phyloP scores from a whole-genome alignment of 2,888 invertebrate genomes.

The Orchesellides sinensis region DNA sequence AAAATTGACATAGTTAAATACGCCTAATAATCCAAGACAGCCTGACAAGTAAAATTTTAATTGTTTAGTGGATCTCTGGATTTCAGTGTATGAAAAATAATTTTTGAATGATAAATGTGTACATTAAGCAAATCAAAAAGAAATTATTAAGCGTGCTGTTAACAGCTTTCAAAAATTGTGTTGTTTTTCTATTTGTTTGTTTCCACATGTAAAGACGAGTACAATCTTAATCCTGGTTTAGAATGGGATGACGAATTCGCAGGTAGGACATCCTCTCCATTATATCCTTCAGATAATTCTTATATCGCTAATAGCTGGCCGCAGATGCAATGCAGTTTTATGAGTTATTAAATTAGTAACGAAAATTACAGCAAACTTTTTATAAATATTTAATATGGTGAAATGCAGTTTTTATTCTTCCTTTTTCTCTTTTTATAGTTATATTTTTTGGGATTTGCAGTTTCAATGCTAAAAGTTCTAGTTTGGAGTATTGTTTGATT shows the following conservation, averaged over 20 bases:
- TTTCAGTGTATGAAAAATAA: not conserved
- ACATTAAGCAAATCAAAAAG: not conserved
- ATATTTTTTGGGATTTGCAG: not conserved
- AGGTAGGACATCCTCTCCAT: slow-evolving; percentile 87
- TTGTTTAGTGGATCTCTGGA: slow-evolving; percentile 15
- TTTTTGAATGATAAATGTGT: slow-evolving; percentile 3
- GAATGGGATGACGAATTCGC: slow-evolving; percentile 99
- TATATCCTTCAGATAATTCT: slow-evolving; percentile 37
- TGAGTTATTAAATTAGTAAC: no score
- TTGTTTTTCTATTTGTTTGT: slow-evolving; percentile 77
- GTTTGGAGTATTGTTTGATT: not conserved
- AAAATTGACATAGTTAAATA: slow-evolving; percentile 9
- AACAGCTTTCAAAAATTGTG: slow-evolving; percentile 57
- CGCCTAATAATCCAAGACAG: slow-evolving; percentile 5
- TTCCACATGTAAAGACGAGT: slow-evolving; percentile 93
- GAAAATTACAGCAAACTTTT: slow-evolving; percentile 29
- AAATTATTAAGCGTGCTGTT: slow-evolving; percentile 30
- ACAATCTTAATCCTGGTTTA: slow-evolving; percentile 99
- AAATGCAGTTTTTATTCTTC: not conserved
- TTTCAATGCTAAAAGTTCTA: not conserved
- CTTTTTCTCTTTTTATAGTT: slow-evolving; percentile 7
- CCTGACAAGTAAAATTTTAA: not conserved
- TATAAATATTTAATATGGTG: slow-evolving; percentile 7
- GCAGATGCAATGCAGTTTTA: slow-evolving; percentile 57
- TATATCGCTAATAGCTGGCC: slow-evolving; percentile 36